Base-by-base conservation (phyloP, 2,797 vertebrate species). In the Stomatorhinus walkeri region DNA sequence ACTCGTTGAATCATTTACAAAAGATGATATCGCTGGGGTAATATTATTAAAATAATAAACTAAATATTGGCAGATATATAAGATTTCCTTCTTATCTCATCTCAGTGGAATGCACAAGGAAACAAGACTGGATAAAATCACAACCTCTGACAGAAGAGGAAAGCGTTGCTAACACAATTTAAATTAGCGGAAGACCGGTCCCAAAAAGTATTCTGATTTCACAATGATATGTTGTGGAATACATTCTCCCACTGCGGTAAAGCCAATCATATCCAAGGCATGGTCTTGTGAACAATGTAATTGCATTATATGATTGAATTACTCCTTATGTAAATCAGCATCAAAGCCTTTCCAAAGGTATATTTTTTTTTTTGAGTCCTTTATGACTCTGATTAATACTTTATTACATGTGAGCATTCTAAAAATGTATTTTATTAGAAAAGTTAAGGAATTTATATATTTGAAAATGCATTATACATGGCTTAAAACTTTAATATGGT, bases 241-340 rank as follows among this genome's bases (percentile, higher is more conserved):
- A 91, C 90, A 87, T 91, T 92, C 87, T 94, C 92, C 93, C 93
- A 93, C 89, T 88, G 89, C 91, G 93, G 93, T 94, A 93, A 93
- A 91, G 92, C 90, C 90, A 93, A 92, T 93, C 92, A 93, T 92
- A 94, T 90, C 91, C 91, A 68, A 88, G 92, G 91, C 91, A 94
- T 93, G 92, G 92, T 93, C 90, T 91, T 93, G 90, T 93, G 92
- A 95, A 93, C 93, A 93, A 92, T 92, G 92, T 92, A 94, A 94
- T 94, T 95, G 93, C 93, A 93, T 92, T 93, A 93, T 92, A 92
- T 93, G 92, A 93, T 91, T 90, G 93, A 93, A 92, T 95, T 93
- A 94, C 94, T 94, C 91, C 91, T 94, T 94, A 94, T 94, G 94
- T 89, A 94, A 95, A 95, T 95, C 64, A 93, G 90, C 93, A 91